Conservation (phyloP, 2,113 vertebrate species). For the Lates calcarifer region DNA sequence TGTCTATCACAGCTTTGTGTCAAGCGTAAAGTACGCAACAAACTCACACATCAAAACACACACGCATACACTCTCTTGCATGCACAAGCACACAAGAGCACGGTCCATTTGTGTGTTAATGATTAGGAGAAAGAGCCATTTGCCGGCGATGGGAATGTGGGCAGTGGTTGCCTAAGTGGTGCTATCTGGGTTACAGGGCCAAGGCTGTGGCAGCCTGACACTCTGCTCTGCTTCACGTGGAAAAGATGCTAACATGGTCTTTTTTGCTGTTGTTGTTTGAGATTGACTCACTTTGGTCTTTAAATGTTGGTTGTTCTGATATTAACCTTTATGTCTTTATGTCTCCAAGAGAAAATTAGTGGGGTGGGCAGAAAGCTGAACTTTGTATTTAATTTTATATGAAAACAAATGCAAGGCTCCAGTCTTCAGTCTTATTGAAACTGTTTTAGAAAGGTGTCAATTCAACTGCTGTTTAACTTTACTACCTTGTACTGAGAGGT, state of each 20-base stretch:
- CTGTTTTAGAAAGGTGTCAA: no score
- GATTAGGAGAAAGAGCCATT: slow-evolving; percentile 76
- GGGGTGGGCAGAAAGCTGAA: no score
- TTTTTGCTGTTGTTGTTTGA: background rate
- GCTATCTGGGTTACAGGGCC: slow-evolving; percentile 75
- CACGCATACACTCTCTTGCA: background rate
- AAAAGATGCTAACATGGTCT: slow-evolving; percentile 56
- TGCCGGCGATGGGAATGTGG: slow-evolving; percentile 73
- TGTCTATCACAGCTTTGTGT: slow-evolving; percentile 53
- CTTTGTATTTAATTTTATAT: no score
- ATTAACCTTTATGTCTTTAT: background rate
- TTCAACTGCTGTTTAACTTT: no score
- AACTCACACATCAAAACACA: slow-evolving; percentile 27
- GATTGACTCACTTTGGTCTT: background rate
- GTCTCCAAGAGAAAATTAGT: no score
- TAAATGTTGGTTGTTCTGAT: background rate
- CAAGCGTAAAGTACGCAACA: slow-evolving; percentile 45
- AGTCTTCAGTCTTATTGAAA: no score
- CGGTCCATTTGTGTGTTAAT: slow-evolving; percentile 78
- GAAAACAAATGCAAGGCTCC: no score
- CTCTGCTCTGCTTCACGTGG: slow-evolving; percentile 34
- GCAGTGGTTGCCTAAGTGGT: slow-evolving; percentile 73
- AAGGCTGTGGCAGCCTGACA: slow-evolving; percentile 58
- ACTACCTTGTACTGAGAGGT: no score
- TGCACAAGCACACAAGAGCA: slow-evolving; percentile 32